Percentiles rank a stretch among this genome's conserved stretches.
phyloP scores from a whole-genome alignment of 2,888 invertebrate species.

The Drosophila infuscata region DNA sequence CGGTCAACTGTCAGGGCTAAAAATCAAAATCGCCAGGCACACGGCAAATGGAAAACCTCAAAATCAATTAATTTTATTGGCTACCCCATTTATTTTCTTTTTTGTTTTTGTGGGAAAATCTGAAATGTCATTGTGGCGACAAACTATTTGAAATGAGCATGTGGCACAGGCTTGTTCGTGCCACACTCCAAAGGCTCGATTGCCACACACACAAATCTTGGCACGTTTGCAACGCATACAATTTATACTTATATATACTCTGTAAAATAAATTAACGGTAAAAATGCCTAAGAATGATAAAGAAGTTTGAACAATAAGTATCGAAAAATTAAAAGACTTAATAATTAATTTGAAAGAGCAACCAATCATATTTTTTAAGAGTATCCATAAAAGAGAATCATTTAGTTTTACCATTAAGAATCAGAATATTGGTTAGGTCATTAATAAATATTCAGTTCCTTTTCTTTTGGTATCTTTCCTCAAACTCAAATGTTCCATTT shows the following conservation, averaged over 20 bases:
- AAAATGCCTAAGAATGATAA: neutral
- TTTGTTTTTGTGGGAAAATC: conserved; percentile 44
- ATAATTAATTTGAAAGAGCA: too few species aligned
- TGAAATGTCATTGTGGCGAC: conserved; percentile 69
- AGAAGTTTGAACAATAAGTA: too few species aligned
- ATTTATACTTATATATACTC: neutral
- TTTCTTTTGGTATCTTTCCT: too few species aligned
- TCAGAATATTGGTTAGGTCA: too few species aligned
- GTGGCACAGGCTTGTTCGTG: conserved; percentile 8
- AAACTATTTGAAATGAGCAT: conserved; percentile 52
- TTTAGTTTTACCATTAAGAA: too few species aligned
- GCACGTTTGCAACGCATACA: neutral
- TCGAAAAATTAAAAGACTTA: too few species aligned
- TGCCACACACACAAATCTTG: neutral
- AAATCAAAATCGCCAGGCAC: conserved; percentile 49
- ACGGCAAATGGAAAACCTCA: conserved; percentile 59
- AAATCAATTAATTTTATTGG: conserved; percentile 80
- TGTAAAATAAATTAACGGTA: neutral
- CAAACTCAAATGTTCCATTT: neutral
- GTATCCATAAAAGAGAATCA: too few species aligned
- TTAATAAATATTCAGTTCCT: too few species aligned
- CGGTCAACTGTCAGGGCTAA: conserved; percentile 35
- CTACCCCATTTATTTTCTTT: conserved; percentile 19
- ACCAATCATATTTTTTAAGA: too few species aligned
- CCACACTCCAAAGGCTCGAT: conserved; percentile 12